A percentile compares a stretch with the other conserved stretches of the same genome.
These are phyloP conservation scores for Cantharis rustica DNA, from an alignment of 2,888 invertebrate genomes.

Conservation along the genomic window DNA sequence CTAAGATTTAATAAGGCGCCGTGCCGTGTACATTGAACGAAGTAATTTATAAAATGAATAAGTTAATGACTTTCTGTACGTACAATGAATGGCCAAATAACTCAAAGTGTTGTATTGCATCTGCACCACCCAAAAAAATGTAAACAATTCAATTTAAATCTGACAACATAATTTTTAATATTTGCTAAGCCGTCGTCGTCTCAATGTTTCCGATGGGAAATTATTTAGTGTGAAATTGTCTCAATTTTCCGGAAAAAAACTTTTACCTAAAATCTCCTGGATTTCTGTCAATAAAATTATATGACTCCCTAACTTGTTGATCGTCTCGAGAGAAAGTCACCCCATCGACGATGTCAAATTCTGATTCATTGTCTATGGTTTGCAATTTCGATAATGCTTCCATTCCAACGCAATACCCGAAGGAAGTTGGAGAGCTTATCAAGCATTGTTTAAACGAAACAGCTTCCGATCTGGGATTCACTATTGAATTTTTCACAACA, in stretches of 20 bases:
- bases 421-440: slow-evolving; percentile 55
- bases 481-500: not conserved
- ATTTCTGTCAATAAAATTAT: slow-evolving; percentile 72
- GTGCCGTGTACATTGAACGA: not conserved
- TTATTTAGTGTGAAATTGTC: not conserved
- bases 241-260: not conserved
- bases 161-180: slow-evolving; percentile 9
- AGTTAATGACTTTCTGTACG: not conserved
- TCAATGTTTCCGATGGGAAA: slow-evolving; percentile 1
- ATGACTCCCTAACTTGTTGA: slow-evolving; percentile 67
- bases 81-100: not conserved
- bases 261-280: slow-evolving; percentile 73
- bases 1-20: not conserved
- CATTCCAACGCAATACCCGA: slow-evolving; percentile 69
- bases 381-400: slow-evolving; percentile 70
- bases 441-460: slow-evolving; percentile 57
- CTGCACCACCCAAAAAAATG: not conserved
- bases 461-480: slow-evolving; percentile 18
- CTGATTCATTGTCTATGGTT: slow-evolving; percentile 67
- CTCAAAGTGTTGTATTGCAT: not conserved
- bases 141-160: not conserved
- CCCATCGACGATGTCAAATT: slow-evolving; percentile 69
- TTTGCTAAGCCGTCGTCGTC: not conserved
- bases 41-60: slow-evolving; percentile 4
- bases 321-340: slow-evolving; percentile 69